phyloP scores from a whole-genome alignment of 2,797 vertebrate species.

The Atherinosoma microstoma region DNA sequence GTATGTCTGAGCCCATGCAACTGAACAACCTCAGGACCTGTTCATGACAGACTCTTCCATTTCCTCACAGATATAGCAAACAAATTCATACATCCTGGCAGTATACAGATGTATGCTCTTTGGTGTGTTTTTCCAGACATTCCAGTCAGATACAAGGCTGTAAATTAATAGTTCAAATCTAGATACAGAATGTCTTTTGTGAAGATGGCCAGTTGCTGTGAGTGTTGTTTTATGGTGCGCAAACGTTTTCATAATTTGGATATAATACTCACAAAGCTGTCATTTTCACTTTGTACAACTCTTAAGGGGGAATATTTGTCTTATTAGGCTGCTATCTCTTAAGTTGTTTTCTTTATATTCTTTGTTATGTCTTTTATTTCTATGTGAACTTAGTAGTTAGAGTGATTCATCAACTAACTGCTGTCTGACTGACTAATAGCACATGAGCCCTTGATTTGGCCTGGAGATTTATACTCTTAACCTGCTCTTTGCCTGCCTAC shows the following conservation, averaged over 20 bases:
- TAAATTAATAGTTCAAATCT: constrained; percentile 9
- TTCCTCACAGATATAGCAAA: constrained; percentile 50
- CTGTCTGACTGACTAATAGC: background rate
- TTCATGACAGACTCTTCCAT: constrained; percentile 62
- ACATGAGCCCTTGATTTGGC: background rate
- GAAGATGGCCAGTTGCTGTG: constrained; percentile 1
- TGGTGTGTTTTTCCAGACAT: constrained; percentile 6
- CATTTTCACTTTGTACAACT: background rate
- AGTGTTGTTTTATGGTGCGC: background rate
- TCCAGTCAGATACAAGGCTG: background rate
- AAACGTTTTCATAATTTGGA: background rate
- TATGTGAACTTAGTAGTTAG: background rate
- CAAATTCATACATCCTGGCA: constrained; percentile 32
- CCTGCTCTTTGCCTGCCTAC: constrained; percentile 43
- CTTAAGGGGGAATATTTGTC: background rate
- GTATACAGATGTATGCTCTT: constrained; percentile 14
- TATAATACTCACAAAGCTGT: background rate
- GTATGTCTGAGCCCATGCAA: constrained; percentile 68
- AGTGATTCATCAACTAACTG: constrained; percentile 1
- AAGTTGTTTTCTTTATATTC: background rate
- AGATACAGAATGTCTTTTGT: constrained; percentile 1
- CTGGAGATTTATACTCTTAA: background rate
- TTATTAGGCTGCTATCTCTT: background rate
- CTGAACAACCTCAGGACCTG: constrained; percentile 62
- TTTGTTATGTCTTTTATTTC: background rate